A percentile compares a stretch with the other conserved stretches of the same genome.
phyloP scores from a whole-genome alignment of 1,140 invertebrate genomes.

The Aphelenchoides avenae region DNA sequence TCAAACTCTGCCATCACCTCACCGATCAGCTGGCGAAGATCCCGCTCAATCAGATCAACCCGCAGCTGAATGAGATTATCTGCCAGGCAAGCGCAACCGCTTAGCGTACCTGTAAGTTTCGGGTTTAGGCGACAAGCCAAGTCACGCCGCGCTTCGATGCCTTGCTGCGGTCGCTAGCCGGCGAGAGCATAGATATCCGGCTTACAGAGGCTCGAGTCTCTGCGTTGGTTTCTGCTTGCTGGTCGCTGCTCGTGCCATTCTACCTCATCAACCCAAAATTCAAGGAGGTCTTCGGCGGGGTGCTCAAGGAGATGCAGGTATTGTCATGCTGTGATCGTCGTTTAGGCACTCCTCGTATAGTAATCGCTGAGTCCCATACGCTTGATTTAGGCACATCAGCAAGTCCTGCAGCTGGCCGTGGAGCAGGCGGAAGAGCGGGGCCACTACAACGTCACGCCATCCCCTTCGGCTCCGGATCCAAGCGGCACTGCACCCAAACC shows the following conservation, averaged over 20 bases:
- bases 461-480: neutral
- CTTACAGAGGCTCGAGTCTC: slow-evolving; percentile 49
- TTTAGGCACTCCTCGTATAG: too few relatives aligned
- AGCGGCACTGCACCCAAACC: too few relatives aligned
- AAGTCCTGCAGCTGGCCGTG: slow-evolving; percentile 1
- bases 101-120: slow-evolving; percentile 19
- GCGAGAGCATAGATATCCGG: slow-evolving; percentile 46
- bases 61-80: slow-evolving; percentile 48
- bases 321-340: too few relatives aligned
- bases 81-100: slow-evolving; percentile 47
- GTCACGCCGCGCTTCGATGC: slow-evolving; percentile 48
- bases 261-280: slow-evolving; percentile 40
- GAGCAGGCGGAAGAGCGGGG: slow-evolving; percentile 13
- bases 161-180: slow-evolving; percentile 35
- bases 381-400: too few relatives aligned
- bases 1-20: slow-evolving; percentile 71
- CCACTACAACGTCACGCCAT: neutral
- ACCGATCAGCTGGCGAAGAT: slow-evolving; percentile 70
- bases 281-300: slow-evolving; percentile 30
- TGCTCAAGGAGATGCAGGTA: slow-evolving; percentile 32
- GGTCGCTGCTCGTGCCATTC: slow-evolving; percentile 37
- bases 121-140: slow-evolving; percentile 15
- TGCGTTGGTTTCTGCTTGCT: slow-evolving; percentile 46
- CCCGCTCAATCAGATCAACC: slow-evolving; percentile 62
- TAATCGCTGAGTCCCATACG: too few relatives aligned